phyloP scores from a whole-genome alignment of 2,113 vertebrate genomes.

The Megalops atlanticus region DNA sequence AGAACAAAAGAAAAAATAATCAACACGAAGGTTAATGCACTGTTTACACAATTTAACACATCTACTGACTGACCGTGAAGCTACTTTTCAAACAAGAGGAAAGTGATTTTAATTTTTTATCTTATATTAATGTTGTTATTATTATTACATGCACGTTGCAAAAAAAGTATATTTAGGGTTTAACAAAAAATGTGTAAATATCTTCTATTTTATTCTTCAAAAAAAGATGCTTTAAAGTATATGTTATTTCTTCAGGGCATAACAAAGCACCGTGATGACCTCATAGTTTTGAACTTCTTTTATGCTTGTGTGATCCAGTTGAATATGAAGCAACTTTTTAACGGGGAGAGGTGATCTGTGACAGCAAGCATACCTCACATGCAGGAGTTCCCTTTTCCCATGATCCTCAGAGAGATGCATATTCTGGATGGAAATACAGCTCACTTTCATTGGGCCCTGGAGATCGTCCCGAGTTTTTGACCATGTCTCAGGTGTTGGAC shows the following conservation, averaged over 20 bases:
- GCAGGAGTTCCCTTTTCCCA: background rate
- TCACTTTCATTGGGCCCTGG: background rate
- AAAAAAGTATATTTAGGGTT: constrained; percentile 67
- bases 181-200: constrained; percentile 59
- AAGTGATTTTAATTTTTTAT: constrained; percentile 45
- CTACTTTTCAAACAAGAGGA: constrained; percentile 52
- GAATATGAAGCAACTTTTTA: background rate
- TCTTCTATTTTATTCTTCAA: constrained; percentile 70
- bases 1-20: constrained; percentile 66
- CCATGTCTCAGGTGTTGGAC: background rate
- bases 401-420: background rate
- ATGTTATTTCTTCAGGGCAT: constrained; percentile 27
- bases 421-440: background rate
- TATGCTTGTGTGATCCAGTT: background rate
- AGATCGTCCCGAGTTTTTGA: background rate
- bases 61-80: constrained; percentile 67
- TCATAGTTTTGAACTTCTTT: constrained; percentile 9
- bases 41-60: constrained; percentile 64
- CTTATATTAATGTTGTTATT: constrained; percentile 60
- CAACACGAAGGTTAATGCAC: constrained; percentile 65
- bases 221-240: constrained; percentile 58
- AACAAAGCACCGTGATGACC: constrained; percentile 16
- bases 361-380: background rate
- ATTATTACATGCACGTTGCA: constrained; percentile 57
- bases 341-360: background rate